These are phyloP conservation scores for Syrrhaptes paradoxus DNA, from an alignment of 2,113 vertebrate species.

Conservation along the genomic window DNA sequence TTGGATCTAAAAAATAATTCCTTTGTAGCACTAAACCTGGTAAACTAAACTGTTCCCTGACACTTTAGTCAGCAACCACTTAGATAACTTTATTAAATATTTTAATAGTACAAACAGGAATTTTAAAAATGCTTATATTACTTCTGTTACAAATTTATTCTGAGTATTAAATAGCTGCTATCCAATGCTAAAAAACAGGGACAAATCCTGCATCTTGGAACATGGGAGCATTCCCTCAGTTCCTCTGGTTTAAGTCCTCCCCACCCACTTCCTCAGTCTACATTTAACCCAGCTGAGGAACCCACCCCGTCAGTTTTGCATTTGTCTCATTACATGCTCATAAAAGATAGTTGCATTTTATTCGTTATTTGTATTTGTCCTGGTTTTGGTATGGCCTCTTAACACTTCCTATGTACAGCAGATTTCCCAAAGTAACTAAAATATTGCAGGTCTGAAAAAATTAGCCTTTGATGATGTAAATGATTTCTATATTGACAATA, in stretches of 20 bases:
- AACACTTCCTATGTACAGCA: not conserved
- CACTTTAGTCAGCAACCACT: not conserved
- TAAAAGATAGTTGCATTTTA: not conserved
- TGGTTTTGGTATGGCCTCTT: not conserved
- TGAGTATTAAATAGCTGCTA: not conserved
- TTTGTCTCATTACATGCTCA: not conserved
- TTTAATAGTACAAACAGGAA: not conserved
- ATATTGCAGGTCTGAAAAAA: not conserved
- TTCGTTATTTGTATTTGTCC: not conserved
- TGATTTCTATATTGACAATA: not conserved
- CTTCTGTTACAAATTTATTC: not conserved
- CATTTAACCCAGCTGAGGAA: not conserved
- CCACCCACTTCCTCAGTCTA: fast-evolving
- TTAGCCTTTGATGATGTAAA: not conserved
- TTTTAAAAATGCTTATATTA: not conserved
- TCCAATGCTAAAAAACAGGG: not conserved
- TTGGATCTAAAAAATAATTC: not conserved
- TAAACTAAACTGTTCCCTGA: not conserved
- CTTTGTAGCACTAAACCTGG: not conserved
- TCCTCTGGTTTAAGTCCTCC: not conserved
- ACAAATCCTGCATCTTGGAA: not conserved
- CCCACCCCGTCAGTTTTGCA: not conserved
- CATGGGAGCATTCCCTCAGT: not conserved
- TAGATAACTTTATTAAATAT: not conserved
- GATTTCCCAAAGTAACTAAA: not conserved